Percentiles rank a stretch among this genome's conserved stretches.
These are phyloP conservation scores for Cryptocephalus primarius DNA, from an alignment of 2,888 invertebrate genomes.

Conservation along the genomic window DNA sequence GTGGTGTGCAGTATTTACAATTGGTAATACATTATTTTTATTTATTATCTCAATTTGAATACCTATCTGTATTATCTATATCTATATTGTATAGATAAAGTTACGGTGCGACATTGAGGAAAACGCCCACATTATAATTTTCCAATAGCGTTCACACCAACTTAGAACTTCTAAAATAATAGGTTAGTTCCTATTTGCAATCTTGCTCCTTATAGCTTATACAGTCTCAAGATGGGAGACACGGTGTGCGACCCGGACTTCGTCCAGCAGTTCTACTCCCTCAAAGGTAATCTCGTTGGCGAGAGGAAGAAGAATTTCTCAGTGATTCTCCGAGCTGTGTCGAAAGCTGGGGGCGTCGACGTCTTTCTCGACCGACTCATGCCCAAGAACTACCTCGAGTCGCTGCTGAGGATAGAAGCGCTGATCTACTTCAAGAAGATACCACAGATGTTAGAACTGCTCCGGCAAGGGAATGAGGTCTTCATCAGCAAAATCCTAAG, in stretches of 20 bases:
- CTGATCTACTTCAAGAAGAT: constrained; percentile 17
- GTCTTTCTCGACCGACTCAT: constrained; percentile 7
- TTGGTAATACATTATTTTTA: too few species aligned
- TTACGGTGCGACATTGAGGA: too few species aligned
- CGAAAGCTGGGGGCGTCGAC: constrained; percentile 7
- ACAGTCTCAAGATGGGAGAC: constrained; percentile 3
- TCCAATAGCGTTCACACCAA: too few species aligned
- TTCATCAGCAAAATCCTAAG: constrained; percentile 18
- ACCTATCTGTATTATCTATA: too few species aligned
- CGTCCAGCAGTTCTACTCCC: constrained; percentile 11
- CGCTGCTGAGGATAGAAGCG: constrained; percentile 17
- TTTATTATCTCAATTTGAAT: too few species aligned
- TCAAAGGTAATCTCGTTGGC: constrained; percentile 13
- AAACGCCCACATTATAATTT: too few species aligned
- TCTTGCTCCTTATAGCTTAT: too few species aligned
- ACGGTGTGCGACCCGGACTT: constrained; percentile 8
- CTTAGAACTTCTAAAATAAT: too few species aligned
- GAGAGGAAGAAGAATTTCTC: constrained; percentile 17
- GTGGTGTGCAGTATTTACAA: too few species aligned
- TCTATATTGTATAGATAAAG: too few species aligned
- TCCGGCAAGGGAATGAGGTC: constrained; percentile 18
- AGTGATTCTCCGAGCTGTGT: constrained; percentile 2
- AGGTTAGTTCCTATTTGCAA: too few species aligned
- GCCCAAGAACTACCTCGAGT: constrained; percentile 18
- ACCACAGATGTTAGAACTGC: constrained; percentile 12